Percentiles rank a stretch among this genome's conserved stretches.
phyloP scores from a whole-genome alignment of 2,113 vertebrate species.

The Rhinolophus ferrumequinum region DNA sequence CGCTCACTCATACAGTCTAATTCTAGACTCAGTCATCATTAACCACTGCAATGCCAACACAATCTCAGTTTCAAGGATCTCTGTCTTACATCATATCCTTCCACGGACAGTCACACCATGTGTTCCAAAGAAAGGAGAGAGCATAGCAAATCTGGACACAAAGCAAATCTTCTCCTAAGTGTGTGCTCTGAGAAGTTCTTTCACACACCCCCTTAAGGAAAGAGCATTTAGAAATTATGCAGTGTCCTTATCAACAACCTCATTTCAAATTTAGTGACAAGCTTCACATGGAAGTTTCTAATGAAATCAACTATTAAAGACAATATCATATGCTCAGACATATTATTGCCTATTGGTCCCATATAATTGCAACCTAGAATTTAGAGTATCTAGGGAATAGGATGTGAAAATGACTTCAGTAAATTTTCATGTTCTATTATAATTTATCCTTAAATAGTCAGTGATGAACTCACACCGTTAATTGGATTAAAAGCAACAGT shows the following conservation, averaged over 20 bases:
- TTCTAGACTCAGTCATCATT: neutral
- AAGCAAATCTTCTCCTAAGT: neutral
- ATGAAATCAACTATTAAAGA: neutral
- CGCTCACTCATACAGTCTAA: neutral
- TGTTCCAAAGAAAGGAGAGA: neutral
- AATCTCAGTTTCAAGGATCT: neutral
- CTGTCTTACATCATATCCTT: neutral
- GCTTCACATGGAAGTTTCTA: neutral
- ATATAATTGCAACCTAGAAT: neutral
- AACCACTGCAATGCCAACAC: neutral
- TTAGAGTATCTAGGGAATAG: neutral
- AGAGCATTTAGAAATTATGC: neutral
- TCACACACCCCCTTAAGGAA: neutral
- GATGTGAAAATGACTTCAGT: neutral
- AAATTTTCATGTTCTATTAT: neutral
- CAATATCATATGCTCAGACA: neutral
- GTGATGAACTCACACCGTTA: accelerated
- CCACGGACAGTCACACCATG: neutral
- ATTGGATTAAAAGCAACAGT: neutral
- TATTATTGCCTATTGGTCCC: neutral
- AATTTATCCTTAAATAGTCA: neutral
- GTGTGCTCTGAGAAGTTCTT: neutral
- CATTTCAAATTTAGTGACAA: neutral
- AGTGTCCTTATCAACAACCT: neutral
- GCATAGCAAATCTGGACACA: neutral